Conservation (phyloP, 2,113 vertebrate species). For the Dendropsophus ebraccatus region DNA sequence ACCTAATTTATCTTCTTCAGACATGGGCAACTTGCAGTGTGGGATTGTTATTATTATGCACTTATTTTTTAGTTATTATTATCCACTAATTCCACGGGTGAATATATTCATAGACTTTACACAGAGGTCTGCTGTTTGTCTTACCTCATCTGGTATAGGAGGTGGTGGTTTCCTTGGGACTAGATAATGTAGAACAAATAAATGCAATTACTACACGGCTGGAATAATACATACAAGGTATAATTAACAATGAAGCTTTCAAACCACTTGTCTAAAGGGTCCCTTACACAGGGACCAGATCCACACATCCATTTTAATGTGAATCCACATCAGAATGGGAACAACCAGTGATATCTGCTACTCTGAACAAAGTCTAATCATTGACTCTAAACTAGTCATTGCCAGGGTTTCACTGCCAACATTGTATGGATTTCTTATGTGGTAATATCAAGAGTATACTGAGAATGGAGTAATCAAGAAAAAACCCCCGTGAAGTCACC, state of each 20-base stretch:
- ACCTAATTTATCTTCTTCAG: neutral
- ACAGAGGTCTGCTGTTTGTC: neutral
- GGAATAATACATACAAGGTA: neutral
- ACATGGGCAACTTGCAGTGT: neutral
- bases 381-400: too few relatives aligned
- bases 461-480: too few relatives aligned
- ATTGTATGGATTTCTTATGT: too few relatives aligned
- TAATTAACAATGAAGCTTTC: neutral
- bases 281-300: neutral
- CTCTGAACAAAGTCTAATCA: too few relatives aligned
- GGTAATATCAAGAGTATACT: too few relatives aligned
- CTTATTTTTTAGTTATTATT: too few relatives aligned
- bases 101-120: neutral
- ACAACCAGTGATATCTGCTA: too few relatives aligned
- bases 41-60: neutral
- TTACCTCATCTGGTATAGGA: conserved; percentile 75
- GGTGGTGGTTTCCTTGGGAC: conserved; percentile 82
- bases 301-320: too few relatives aligned
- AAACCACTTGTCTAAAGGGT: neutral
- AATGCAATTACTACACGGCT: neutral
- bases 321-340: too few relatives aligned
- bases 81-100: too few relatives aligned
- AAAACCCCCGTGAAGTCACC: too few relatives aligned
- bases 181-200: conserved; percentile 63
- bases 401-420: too few relatives aligned